A percentile compares a stretch with the other conserved stretches of the same genome.
Evolutionary conservation across 1,140 invertebrate genomes (phyloP).

Genomic region (Mesaphorura yosii): DNA sequence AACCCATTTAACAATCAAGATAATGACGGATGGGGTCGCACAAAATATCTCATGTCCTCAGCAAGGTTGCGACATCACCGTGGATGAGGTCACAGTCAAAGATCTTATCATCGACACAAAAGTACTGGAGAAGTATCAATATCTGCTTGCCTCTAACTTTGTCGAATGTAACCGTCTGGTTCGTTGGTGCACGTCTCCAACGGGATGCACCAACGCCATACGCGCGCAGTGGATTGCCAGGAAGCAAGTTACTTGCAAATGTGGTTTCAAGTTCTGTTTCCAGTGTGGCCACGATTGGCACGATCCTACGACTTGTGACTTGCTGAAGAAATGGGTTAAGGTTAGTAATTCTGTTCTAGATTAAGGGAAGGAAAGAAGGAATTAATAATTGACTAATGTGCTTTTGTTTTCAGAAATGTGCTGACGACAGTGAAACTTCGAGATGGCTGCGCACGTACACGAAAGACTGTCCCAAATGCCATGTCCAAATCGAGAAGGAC

Average conservation of each 20-base stretch:
- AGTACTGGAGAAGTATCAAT: constrained; percentile 40
- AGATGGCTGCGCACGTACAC: constrained; percentile 58
- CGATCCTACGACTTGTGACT: constrained; percentile 49
- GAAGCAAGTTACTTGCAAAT: constrained; percentile 82
- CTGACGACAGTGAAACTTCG: constrained; percentile 54
- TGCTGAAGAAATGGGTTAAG: constrained; percentile 51
- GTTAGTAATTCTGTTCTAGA: too few relatives aligned
- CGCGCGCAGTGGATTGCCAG: constrained; percentile 84
- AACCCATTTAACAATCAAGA: constrained; percentile 48
- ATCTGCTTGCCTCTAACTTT: constrained; percentile 13
- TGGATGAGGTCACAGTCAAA: constrained; percentile 48
- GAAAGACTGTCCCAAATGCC: constrained; percentile 52
- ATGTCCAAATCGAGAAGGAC: constrained; percentile 51
- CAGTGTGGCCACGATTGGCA: constrained; percentile 51
- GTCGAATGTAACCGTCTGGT: constrained; percentile 83
- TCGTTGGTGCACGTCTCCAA: constrained; percentile 92
- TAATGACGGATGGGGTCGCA: constrained; percentile 45
- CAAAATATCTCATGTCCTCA: constrained; percentile 47
- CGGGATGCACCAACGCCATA: constrained; percentile 80
- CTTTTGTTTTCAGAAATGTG: too few relatives aligned
- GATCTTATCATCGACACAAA: constrained; percentile 41
- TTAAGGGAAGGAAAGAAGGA: too few relatives aligned
- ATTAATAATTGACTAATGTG: too few relatives aligned
- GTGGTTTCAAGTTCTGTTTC: constrained; percentile 60
- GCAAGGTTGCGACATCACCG: constrained; percentile 46